These are phyloP conservation scores for Drymonia ruficornis DNA, from an alignment of 2,888 invertebrate species.

Conservation along the genomic window DNA sequence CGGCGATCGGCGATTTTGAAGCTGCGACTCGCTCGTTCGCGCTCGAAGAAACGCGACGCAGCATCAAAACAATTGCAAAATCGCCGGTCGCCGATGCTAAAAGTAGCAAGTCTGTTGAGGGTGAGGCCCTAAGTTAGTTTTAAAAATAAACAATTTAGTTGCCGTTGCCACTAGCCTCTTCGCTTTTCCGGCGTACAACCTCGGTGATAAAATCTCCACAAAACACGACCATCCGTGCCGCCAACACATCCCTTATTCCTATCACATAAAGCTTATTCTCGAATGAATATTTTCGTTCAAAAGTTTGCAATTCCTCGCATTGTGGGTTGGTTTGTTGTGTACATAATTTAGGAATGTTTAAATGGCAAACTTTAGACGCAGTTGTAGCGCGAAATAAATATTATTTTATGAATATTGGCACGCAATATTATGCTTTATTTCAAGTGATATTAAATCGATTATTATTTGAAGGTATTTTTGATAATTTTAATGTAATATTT, in stretches of 20 bases:
- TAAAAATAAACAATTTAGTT: conserved; percentile 33
- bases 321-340: conserved; percentile 38
- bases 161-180: conserved; percentile 40
- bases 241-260: conserved; percentile 22
- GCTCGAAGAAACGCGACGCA: no score
- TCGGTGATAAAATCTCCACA: conserved; percentile 53
- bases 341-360: conserved; percentile 44
- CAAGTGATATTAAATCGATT: conserved; percentile 4
- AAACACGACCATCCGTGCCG: conserved; percentile 18
- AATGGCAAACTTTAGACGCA: conserved; percentile 35
- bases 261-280: conserved; percentile 28
- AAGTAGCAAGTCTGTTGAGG: no score
- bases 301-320: conserved; percentile 26
- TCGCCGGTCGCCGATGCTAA: no score
- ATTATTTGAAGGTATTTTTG: conserved; percentile 10
- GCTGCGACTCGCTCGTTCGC: no score
- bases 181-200: conserved; percentile 55
- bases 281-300: conserved; percentile 17
- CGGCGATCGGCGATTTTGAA: no score
- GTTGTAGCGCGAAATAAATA: conserved; percentile 20
- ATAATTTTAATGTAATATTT: conserved; percentile 16
- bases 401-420: conserved; percentile 13
- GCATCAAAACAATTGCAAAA: no score
- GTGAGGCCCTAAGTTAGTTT: no score
- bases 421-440: conserved; percentile 18